phyloP scores from a whole-genome alignment of 64 coral and sea anemone genomes.

The Stylophora pistillata region DNA sequence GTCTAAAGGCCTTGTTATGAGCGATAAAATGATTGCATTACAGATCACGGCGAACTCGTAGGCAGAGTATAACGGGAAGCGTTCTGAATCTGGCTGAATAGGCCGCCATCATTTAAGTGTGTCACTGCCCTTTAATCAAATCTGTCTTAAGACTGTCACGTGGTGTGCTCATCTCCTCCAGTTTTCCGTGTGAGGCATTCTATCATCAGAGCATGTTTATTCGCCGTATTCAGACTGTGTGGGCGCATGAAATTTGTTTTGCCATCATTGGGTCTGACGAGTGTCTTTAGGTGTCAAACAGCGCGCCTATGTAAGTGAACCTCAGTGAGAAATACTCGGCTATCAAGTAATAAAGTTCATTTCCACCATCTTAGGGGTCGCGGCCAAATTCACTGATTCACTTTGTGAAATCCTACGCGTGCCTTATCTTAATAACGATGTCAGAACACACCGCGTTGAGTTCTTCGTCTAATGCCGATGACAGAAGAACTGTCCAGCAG shows the following conservation, averaged over 20 bases:
- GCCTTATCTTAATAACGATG: background rate
- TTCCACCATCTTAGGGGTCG: background rate
- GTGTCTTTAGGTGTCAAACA: too few species aligned
- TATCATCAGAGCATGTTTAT: background rate
- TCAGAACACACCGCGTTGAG: slow-evolving; percentile 1
- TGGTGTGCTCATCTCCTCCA: background rate
- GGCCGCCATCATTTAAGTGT: slow-evolving; percentile 8
- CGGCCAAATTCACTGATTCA: slow-evolving; percentile 3
- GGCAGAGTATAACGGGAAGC: slow-evolving; percentile 23
- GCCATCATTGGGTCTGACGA: too few species aligned
- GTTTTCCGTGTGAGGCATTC: background rate
- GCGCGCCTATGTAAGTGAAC: too few species aligned
- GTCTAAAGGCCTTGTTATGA: background rate
- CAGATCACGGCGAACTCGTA: background rate
- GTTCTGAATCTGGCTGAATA: background rate
- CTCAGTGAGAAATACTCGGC: background rate
- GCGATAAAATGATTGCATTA: background rate
- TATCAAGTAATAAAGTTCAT: background rate
- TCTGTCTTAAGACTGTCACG: slow-evolving; percentile 24
- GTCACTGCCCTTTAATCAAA: slow-evolving; percentile 45
- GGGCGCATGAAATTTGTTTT: too few species aligned
- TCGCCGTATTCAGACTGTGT: background rate
- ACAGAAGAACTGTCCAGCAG: too few species aligned
- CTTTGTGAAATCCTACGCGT: background rate
- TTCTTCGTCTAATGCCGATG: slow-evolving; percentile 12